phyloP scores from a whole-genome alignment of 2,797 vertebrate species.

The Hippocampus kuda region DNA sequence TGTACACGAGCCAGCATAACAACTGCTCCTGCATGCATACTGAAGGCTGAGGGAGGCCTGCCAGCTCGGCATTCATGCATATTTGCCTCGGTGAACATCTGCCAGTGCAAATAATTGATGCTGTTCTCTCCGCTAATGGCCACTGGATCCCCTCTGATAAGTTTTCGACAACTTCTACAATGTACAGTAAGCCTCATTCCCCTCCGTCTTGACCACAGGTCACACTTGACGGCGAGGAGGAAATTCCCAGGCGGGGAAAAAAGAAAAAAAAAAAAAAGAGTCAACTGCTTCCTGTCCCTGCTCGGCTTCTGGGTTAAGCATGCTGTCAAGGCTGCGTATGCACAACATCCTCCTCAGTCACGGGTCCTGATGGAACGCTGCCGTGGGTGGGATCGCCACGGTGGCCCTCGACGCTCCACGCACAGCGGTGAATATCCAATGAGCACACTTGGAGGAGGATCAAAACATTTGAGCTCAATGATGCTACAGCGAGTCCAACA shows the following conservation, averaged over 20 bases:
- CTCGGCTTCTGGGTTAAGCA: slow-evolving; percentile 43
- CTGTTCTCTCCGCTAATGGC: slow-evolving; percentile 65
- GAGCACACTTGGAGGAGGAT: slow-evolving; percentile 50
- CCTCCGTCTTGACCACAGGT: slow-evolving; percentile 34
- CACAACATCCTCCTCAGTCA: slow-evolving; percentile 41
- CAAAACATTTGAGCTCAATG: slow-evolving; percentile 58
- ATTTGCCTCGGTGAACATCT: slow-evolving; percentile 80
- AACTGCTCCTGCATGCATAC: slow-evolving; percentile 66
- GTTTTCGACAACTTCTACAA: slow-evolving; percentile 61
- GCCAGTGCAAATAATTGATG: slow-evolving; percentile 76
- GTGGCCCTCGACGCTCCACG: slow-evolving; percentile 5
- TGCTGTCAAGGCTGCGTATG: slow-evolving; percentile 42
- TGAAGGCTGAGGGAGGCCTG: slow-evolving; percentile 65
- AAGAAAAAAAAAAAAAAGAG: slow-evolving; percentile 31
- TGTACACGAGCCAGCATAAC: slow-evolving; percentile 59
- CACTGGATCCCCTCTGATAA: slow-evolving; percentile 64
- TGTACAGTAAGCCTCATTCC: slow-evolving; percentile 16
- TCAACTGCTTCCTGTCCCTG: slow-evolving; percentile 60
- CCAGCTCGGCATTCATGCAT: slow-evolving; percentile 76
- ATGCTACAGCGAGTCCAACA: slow-evolving; percentile 43
- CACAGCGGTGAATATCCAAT: slow-evolving; percentile 45
- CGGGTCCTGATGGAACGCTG: slow-evolving; percentile 30
- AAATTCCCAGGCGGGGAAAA: slow-evolving; percentile 50
- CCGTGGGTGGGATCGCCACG: slow-evolving; percentile 44
- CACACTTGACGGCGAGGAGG: slow-evolving; percentile 45